Evolutionary conservation across 2,888 invertebrate genomes (phyloP).

Genomic region (Noctua comes): DNA sequence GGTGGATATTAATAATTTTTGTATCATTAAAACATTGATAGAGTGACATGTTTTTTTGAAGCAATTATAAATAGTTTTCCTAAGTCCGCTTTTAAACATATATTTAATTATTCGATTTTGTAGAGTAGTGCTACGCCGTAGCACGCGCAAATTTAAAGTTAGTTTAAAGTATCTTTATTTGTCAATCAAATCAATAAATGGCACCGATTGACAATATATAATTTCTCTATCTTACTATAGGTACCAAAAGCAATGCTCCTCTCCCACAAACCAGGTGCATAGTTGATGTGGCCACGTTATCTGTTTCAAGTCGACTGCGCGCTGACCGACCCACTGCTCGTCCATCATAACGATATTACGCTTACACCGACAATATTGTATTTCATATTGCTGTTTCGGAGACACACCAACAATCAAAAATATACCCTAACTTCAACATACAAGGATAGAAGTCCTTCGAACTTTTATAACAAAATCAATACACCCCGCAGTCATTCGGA

Average conservation of each 20-base stretch:
- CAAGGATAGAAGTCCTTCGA: conserved; percentile 46
- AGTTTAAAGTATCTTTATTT: neutral
- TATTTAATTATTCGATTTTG: neutral
- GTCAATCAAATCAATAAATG: too few relatives aligned
- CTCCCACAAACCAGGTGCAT: conserved; percentile 67
- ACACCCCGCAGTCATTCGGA: conserved; percentile 71
- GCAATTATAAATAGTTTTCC: neutral
- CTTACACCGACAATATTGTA: conserved; percentile 90
- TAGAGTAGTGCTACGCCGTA: conserved; percentile 26
- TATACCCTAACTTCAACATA: conserved; percentile 25
- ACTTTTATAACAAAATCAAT: conserved; percentile 73
- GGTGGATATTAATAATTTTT: conserved; percentile 41
- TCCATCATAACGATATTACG: conserved; percentile 89
- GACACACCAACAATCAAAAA: conserved; percentile 60
- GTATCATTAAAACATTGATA: conserved; percentile 22
- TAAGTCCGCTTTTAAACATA: neutral
- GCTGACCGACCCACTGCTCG: conserved; percentile 85
- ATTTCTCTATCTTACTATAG: neutral
- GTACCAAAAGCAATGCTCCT: conserved; percentile 10
- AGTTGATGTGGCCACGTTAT: conserved; percentile 76
- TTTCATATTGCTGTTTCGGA: conserved; percentile 77
- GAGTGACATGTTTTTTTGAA: neutral
- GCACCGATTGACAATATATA: too few relatives aligned
- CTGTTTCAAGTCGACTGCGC: conserved; percentile 87
- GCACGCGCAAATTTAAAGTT: neutral